Conservation (phyloP, 2,888 invertebrate species). For the Phymatocera aterrima region DNA sequence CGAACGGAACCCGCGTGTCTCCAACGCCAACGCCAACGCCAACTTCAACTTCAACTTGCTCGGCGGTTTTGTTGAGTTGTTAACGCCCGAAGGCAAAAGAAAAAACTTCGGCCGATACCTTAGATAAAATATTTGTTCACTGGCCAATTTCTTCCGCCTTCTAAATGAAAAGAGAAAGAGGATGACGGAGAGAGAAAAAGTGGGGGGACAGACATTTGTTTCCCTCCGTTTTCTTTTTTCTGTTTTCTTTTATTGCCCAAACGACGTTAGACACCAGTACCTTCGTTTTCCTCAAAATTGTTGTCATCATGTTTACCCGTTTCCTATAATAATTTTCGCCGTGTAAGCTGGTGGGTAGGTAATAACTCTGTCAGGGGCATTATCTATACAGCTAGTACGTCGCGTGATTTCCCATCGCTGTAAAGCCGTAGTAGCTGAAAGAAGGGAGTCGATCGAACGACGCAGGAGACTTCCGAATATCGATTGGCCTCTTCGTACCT, state of each 20-base stretch:
- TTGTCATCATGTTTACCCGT: too few species aligned
- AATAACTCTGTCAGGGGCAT: slow-evolving; percentile 22
- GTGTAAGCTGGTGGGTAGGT: neutral
- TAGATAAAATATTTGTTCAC: slow-evolving; percentile 37
- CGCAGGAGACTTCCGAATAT: slow-evolving; percentile 23
- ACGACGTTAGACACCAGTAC: neutral
- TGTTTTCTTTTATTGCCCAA: neutral
- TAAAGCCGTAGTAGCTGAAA: slow-evolving; percentile 15
- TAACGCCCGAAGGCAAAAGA: slow-evolving; percentile 15
- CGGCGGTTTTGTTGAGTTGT: slow-evolving; percentile 35
- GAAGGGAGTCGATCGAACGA: slow-evolving; percentile 36
- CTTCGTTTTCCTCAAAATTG: too few species aligned
- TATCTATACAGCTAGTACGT: too few species aligned
- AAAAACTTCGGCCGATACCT: slow-evolving; percentile 9
- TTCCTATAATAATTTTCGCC: too few species aligned
- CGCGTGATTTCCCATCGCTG: slow-evolving; percentile 36
- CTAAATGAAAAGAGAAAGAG: neutral
- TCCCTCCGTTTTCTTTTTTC: neutral
- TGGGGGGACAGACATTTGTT: too few species aligned
- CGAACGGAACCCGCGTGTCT: slow-evolving; percentile 25
- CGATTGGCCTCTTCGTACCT: slow-evolving; percentile 37
- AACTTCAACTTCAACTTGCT: slow-evolving; percentile 3
- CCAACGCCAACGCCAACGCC: slow-evolving; percentile 22
- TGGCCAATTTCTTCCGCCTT: slow-evolving; percentile 26
- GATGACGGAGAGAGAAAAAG: too few species aligned